Percentiles rank a stretch among this genome's conserved stretches.
Evolutionary conservation across 1,140 invertebrate species (phyloP).

Genomic region (Bombus picipes): DNA sequence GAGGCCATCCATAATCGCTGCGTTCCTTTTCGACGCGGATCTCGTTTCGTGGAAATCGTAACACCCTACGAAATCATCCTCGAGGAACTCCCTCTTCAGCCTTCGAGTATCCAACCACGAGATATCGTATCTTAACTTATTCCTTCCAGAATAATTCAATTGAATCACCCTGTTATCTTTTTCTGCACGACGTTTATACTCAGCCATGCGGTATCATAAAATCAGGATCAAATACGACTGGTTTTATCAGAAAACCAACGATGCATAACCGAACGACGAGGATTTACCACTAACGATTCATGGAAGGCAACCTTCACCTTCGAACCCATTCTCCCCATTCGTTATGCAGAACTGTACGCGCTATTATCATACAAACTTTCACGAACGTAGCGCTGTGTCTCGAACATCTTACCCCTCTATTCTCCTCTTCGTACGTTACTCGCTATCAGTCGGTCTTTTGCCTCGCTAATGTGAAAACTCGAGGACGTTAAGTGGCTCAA

Average conservation of each 20-base stretch:
- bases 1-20: slow-evolving; percentile 55
- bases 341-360: background rate
- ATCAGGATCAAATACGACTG: background rate
- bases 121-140: background rate
- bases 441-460: slow-evolving; percentile 67
- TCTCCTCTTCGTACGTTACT: too few species aligned
- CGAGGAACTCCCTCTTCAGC: background rate
- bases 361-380: slow-evolving; percentile 46
- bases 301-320: slow-evolving; percentile 26
- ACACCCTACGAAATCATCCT: background rate
- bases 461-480: slow-evolving; percentile 80
- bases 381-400: slow-evolving; percentile 8
- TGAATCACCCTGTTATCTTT: background rate
- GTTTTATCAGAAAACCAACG: too few species aligned
- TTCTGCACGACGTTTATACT: background rate
- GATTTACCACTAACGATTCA: too few species aligned
- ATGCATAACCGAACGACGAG: background rate
- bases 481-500: slow-evolving; percentile 79
- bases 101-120: background rate
- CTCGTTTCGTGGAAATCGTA: slow-evolving; percentile 53
- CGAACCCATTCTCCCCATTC: background rate
- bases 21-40: slow-evolving; percentile 51
- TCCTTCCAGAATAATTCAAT: background rate
- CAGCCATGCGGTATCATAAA: background rate
- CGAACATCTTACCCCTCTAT: background rate